These are phyloP conservation scores for Choristoneura rosaceana DNA, from an alignment of 2,888 invertebrate species.

Conservation along the genomic window DNA sequence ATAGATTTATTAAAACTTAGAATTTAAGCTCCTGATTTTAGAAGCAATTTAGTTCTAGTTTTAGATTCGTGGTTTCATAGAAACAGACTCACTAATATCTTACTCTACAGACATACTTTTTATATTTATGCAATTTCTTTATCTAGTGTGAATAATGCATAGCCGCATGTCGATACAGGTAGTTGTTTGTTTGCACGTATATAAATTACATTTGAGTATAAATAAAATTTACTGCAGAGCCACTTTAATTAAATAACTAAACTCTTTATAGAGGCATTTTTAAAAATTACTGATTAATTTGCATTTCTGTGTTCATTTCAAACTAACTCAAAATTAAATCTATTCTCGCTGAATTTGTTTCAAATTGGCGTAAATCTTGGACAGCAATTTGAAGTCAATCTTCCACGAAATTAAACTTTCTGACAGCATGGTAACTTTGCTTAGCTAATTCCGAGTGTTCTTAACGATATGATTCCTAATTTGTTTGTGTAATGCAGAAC, in stretches of 20 bases:
- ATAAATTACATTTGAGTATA: slow-evolving; percentile 51
- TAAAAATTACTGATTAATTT: slow-evolving; percentile 42
- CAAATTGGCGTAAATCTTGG: slow-evolving; percentile 29
- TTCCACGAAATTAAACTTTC: slow-evolving; percentile 47
- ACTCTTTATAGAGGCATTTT: slow-evolving; percentile 49
- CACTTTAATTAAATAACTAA: slow-evolving; percentile 49
- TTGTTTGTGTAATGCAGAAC: slow-evolving; percentile 86
- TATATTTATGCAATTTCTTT: slow-evolving; percentile 58
- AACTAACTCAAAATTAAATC: slow-evolving; percentile 19
- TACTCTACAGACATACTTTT: slow-evolving; percentile 70
- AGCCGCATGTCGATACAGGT: slow-evolving; percentile 75
- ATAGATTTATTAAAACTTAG: slow-evolving; percentile 63
- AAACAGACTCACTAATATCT: slow-evolving; percentile 65
- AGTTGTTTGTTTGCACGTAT: slow-evolving; percentile 77
- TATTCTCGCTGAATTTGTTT: slow-evolving; percentile 3
- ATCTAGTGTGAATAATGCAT: slow-evolving; percentile 69
- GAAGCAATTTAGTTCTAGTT: slow-evolving; percentile 64
- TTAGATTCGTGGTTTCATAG: slow-evolving; percentile 66
- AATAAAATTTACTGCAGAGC: slow-evolving; percentile 52
- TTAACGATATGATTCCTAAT: slow-evolving; percentile 40
- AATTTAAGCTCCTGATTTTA: slow-evolving; percentile 57
- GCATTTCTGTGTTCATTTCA: slow-evolving; percentile 44
- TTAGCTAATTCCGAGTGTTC: slow-evolving; percentile 48
- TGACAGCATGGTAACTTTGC: slow-evolving; percentile 66
- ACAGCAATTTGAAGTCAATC: slow-evolving; percentile 40